These are phyloP conservation scores for Uloborus plumipes DNA, from an alignment of 2,888 invertebrate species.

Conservation along the genomic window DNA sequence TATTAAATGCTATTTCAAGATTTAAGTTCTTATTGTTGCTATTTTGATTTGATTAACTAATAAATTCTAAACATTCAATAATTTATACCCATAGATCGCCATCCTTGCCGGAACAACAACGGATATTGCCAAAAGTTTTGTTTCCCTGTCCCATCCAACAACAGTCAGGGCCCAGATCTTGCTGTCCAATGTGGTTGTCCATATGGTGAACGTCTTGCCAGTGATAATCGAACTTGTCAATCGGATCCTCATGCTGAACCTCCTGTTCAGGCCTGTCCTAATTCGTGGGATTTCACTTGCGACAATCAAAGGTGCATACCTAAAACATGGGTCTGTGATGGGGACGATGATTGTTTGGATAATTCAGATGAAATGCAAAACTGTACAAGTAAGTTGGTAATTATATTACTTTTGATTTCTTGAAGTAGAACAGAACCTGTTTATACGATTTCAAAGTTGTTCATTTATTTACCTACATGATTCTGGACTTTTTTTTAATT, in stretches of 20 bases:
- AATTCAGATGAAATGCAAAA: constrained; percentile 96
- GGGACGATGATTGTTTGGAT: constrained; percentile 95
- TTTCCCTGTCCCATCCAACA: constrained; percentile 85
- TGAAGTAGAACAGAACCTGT: not conserved
- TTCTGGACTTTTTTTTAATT: not conserved
- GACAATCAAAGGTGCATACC: constrained; percentile 92
- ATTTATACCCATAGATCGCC: constrained; percentile 72
- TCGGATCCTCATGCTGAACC: constrained; percentile 88
- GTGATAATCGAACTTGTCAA: constrained; percentile 78
- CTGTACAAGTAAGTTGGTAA: constrained; percentile 81
- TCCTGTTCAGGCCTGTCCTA: constrained; percentile 88
- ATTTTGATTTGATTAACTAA: no score
- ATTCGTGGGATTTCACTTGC: constrained; percentile 94
- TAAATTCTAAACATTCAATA: no score
- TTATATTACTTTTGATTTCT: no score
- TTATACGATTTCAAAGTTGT: not conserved
- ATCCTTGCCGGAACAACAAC: constrained; percentile 87
- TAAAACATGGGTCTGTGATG: constrained; percentile 95
- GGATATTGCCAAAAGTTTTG: constrained; percentile 96
- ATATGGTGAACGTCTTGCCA: constrained; percentile 86
- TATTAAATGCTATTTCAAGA: no score
- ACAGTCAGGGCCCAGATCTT: constrained; percentile 70
- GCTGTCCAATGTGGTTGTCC: constrained; percentile 89
- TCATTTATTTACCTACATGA: not conserved
- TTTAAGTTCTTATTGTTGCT: no score